A percentile compares a stretch with the other conserved stretches of the same genome.
Conservation (phyloP, 2,888 invertebrate genomes). For the Drosophila nr. perissopoda region DNA sequence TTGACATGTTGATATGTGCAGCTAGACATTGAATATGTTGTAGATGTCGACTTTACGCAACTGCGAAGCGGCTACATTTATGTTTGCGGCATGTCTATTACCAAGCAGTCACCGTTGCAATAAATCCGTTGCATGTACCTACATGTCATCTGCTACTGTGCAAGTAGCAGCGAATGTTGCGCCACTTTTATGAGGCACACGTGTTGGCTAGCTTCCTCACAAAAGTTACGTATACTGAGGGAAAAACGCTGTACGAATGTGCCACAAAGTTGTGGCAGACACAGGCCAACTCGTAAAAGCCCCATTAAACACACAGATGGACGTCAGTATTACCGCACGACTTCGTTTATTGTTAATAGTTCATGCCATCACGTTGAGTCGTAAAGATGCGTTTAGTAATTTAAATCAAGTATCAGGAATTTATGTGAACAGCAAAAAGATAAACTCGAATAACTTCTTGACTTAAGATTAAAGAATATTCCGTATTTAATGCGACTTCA, state of each 20-base stretch:
- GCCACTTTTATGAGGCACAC: constrained; percentile 42
- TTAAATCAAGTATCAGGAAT: constrained; percentile 27
- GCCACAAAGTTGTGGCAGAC: constrained; percentile 10
- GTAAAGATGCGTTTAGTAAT: constrained; percentile 52
- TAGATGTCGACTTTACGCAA: constrained; percentile 45
- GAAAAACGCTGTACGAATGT: constrained; percentile 30
- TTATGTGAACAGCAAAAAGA: constrained; percentile 8
- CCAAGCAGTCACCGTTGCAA: constrained; percentile 35
- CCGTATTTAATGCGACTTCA: background rate
- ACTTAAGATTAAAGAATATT: background rate
- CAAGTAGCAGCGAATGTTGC: constrained; percentile 1
- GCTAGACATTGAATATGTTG: constrained; percentile 72
- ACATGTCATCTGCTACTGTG: constrained; percentile 43
- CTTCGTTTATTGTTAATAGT: constrained; percentile 22
- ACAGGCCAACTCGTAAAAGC: constrained; percentile 58
- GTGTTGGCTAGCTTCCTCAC: constrained; percentile 21
- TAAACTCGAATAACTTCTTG: background rate
- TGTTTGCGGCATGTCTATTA: constrained; percentile 24
- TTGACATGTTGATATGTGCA: constrained; percentile 59
- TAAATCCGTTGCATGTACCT: constrained; percentile 53
- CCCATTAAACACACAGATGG: constrained; percentile 22
- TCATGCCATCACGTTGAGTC: constrained; percentile 27
- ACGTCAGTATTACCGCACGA: background rate
- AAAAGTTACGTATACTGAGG: constrained; percentile 36
- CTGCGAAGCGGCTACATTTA: background rate